Percentiles rank a stretch among this genome's conserved stretches.
These are phyloP conservation scores for Drosophila kambysellisi DNA, from an alignment of 2,888 invertebrate species.

Conservation along the genomic window DNA sequence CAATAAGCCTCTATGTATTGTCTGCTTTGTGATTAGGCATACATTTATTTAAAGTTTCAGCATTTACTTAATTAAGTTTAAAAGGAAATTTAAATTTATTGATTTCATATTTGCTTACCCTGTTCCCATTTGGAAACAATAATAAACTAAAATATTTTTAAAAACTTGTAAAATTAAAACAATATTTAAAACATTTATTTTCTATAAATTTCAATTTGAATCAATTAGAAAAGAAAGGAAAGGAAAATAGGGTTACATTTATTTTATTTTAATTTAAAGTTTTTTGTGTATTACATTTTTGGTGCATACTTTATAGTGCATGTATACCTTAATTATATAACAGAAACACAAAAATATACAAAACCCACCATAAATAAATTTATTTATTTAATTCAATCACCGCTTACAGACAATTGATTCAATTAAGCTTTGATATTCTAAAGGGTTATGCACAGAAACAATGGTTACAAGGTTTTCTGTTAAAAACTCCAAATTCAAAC, in stretches of 20 bases:
- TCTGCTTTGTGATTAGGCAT: background rate
- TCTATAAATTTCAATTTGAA: background rate
- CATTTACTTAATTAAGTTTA: background rate
- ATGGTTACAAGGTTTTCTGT: constrained; percentile 32
- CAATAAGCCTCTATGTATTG: too few species aligned
- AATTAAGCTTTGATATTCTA: constrained; percentile 5
- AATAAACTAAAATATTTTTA: background rate
- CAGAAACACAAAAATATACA: background rate
- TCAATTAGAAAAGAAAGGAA: background rate
- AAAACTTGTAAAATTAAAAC: background rate
- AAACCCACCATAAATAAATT: too few species aligned
- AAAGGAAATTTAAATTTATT: background rate
- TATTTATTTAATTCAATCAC: background rate
- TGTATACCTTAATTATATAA: background rate
- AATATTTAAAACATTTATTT: background rate
- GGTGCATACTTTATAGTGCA: background rate
- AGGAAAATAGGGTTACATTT: background rate
- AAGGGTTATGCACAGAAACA: constrained; percentile 20
- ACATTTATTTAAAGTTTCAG: background rate
- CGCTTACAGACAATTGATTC: constrained; percentile 3
- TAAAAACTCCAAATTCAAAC: constrained; percentile 31
- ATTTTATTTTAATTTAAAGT: background rate
- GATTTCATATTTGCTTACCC: too few species aligned
- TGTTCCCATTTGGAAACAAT: background rate
- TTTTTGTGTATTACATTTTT: background rate